Evolutionary conservation across 2,888 invertebrate species (phyloP), one percentile per base, ranked within the genome.

Genomic region (Uropetala carovei): DNA sequence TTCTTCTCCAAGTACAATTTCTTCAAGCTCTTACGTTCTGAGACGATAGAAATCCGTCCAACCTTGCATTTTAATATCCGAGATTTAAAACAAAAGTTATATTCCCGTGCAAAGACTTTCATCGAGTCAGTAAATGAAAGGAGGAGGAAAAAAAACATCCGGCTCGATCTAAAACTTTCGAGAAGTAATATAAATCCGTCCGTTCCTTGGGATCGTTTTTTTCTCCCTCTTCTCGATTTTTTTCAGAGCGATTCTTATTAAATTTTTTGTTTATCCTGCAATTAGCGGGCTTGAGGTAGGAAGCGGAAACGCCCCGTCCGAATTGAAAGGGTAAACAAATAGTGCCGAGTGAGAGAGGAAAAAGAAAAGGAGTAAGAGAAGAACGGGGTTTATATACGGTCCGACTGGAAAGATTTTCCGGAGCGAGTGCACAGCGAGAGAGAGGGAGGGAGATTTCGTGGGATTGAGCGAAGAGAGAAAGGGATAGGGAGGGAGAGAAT

Each of bases 221-320:
- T 75, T 75, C 22, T 75, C 22, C 75, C 75, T n/a, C 22, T n/a
- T n/a, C n/a, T n/a, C 5, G 1, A 43, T 43, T 43, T 43, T 43
- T 43, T 43, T 5, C 43, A 43, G 43, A 5, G 43, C 43, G 1
- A 43, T 43, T 43, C 43, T 43, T 43, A 43, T 43, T 43, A 43
- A 43, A 75, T 75, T 75, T 75, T 13, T 27, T 75, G 75, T 75
- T 75, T 75, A 75, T 75, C 75, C 22, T 22, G 68, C n/a, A 68
- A 68, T 68, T 68, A 68, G 68, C 68, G 68, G 68, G 22, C 22
- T 13, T 22, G 60, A 27, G 14, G 75, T 27, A 13, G 75, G 75
- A 27, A 75, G 22, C n/a, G n/a, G 68, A 22, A 68, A 75, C 22
- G 8, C 22, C 75, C 27, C 75, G 27, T 11, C 27, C 22, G 75